Evolutionary conservation across 2,888 invertebrate species (phyloP).

Genomic region (Dendrolimus houi): DNA sequence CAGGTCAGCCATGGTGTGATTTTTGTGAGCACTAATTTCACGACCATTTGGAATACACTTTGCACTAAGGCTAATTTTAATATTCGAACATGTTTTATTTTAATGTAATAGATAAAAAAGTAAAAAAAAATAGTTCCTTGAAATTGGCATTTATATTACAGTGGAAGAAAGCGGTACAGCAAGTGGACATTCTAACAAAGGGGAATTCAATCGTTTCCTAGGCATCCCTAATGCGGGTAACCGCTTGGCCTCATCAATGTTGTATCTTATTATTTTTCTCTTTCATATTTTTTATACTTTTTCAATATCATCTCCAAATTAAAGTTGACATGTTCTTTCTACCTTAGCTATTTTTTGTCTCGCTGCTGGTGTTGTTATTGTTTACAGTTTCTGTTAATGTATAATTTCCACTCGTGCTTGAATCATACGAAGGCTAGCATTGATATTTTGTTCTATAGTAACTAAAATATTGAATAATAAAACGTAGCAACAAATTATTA

Average conservation of each 20-base stretch:
- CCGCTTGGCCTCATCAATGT: conserved; percentile 58
- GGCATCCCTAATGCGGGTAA: conserved; percentile 79
- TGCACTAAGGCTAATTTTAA: conserved; percentile 44
- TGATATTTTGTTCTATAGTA: neutral
- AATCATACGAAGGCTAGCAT: neutral
- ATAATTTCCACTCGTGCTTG: neutral
- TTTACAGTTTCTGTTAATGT: neutral
- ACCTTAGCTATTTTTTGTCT: conserved; percentile 8
- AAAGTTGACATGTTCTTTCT: neutral
- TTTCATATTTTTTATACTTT: conserved; percentile 21
- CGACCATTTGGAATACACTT: conserved; percentile 30
- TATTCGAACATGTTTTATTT: conserved; percentile 23
- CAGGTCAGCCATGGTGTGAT: conserved; percentile 66
- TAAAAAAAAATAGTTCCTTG: conserved; percentile 9
- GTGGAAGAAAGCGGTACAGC: conserved; percentile 70
- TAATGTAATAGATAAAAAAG: neutral
- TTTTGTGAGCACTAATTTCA: conserved; percentile 41
- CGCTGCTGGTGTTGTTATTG: neutral
- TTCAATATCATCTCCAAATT: conserved; percentile 10
- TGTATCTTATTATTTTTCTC: conserved; percentile 33
- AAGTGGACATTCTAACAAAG: conserved; percentile 63
- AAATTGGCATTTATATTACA: conserved; percentile 58
- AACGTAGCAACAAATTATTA: too few relatives aligned
- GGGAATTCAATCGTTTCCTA: conserved; percentile 80
- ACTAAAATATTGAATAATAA: too few relatives aligned